Conservation (phyloP, 1,140 invertebrate genomes). For the Eubasilissa regina region DNA sequence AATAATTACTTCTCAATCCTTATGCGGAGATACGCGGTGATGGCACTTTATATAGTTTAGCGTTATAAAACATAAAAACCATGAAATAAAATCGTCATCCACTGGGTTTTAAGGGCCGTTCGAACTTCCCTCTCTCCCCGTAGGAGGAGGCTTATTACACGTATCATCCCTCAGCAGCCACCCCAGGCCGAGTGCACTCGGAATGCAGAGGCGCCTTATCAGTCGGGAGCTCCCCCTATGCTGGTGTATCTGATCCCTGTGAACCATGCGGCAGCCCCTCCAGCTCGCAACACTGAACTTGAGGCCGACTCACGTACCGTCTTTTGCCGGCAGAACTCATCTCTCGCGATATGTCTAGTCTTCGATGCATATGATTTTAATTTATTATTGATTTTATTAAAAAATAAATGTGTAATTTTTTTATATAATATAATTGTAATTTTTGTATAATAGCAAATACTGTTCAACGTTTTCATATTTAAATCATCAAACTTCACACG, state of each 20-base stretch:
- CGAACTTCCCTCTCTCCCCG: background rate
- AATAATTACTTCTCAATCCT: no score
- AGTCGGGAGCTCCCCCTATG: constrained; percentile 16
- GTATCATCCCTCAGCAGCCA: constrained; percentile 24
- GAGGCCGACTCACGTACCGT: constrained; percentile 5
- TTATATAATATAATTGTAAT: no score
- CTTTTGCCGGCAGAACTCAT: constrained; percentile 10
- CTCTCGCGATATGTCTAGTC: background rate
- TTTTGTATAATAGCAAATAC: no score
- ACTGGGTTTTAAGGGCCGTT: no score
- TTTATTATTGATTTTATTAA: background rate
- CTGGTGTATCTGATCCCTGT: constrained; percentile 12
- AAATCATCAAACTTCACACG: no score
- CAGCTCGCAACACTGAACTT: background rate
- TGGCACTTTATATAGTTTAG: no score
- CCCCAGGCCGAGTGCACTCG: constrained; percentile 22
- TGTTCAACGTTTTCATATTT: no score
- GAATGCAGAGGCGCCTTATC: constrained; percentile 24
- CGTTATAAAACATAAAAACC: no score
- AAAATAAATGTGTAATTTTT: no score
- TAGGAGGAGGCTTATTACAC: constrained; percentile 21
- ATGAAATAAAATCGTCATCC: no score
- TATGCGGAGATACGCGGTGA: no score
- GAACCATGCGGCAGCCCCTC: constrained; percentile 13
- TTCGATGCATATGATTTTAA: background rate